Conservation (phyloP, 2,888 invertebrate species). For the Nephrotoma appendiculata region DNA sequence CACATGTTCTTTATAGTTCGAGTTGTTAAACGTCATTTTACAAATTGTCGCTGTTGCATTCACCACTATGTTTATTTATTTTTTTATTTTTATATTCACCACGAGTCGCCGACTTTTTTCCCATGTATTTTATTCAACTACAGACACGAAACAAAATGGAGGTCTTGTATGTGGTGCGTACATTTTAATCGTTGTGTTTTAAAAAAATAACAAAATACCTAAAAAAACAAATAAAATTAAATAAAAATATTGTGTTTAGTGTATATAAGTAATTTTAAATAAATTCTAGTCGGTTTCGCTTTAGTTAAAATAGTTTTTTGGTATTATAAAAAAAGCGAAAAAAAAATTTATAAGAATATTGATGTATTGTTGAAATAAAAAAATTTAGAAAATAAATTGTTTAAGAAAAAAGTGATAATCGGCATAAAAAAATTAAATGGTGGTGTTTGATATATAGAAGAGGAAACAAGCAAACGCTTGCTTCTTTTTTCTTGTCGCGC, state of each 20-base stretch:
- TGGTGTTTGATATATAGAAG: slow-evolving; percentile 5
- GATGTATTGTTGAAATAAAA: slow-evolving; percentile 1
- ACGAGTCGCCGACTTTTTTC: slow-evolving; percentile 4
- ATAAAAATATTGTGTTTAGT: not conserved
- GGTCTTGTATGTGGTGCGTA: slow-evolving; percentile 34
- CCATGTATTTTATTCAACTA: not conserved
- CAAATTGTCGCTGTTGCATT: not conserved
- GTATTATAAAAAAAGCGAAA: slow-evolving; percentile 7
- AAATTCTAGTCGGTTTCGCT: slow-evolving; percentile 10
- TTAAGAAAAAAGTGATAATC: slow-evolving; percentile 18
- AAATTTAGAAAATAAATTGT: slow-evolving; percentile 5
- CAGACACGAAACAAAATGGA: slow-evolving; percentile 31
- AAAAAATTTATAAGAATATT: not conserved
- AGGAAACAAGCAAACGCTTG: slow-evolving; percentile 6
- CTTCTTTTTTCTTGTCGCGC: slow-evolving; percentile 12
- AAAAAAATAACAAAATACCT: not conserved
- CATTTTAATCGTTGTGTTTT: slow-evolving; percentile 21
- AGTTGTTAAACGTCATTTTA: not conserved
- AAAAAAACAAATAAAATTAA: not conserved
- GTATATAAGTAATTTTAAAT: slow-evolving; percentile 10
- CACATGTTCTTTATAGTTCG: not conserved
- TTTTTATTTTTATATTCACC: not conserved
- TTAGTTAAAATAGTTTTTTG: slow-evolving; percentile 3
- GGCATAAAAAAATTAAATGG: slow-evolving; percentile 19
- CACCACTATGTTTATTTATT: not conserved